Percentiles rank a stretch among this genome's conserved stretches.
Evolutionary conservation across 2,888 invertebrate genomes (phyloP).

Genomic region (Vannuccia rotundouncinata): DNA sequence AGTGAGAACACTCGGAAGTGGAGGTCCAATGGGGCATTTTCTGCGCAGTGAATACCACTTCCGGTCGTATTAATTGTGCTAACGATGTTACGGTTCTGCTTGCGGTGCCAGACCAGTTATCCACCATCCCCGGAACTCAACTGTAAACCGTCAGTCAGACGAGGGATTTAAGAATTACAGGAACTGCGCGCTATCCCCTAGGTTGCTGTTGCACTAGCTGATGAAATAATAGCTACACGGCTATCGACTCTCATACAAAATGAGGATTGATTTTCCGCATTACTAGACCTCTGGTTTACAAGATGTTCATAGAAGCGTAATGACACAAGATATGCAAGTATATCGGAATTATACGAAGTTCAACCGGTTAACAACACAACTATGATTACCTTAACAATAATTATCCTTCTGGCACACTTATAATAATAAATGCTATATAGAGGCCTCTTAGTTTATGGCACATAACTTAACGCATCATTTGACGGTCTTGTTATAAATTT

Average conservation of each 20-base stretch:
- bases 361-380: background rate
- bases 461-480: background rate
- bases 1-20: slow-evolving; percentile 19
- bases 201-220: background rate
- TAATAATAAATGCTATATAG: no score
- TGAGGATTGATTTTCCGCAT: slow-evolving; percentile 26
- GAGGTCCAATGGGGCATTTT: background rate
- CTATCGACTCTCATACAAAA: slow-evolving; percentile 17
- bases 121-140: background rate
- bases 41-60: background rate
- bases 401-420: no score
- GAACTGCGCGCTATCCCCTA: background rate
- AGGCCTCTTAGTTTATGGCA: no score
- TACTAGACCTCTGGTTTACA: slow-evolving; percentile 4
- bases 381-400: background rate
- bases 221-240: background rate
- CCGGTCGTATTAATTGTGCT: slow-evolving; percentile 8
- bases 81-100: background rate
- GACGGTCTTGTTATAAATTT: background rate
- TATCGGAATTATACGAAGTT: slow-evolving; percentile 7
- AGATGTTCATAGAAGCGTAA: slow-evolving; percentile 6
- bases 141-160: background rate
- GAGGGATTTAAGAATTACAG: background rate
- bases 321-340: slow-evolving; percentile 8
- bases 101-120: background rate